These are phyloP conservation scores for Rynchops niger DNA, from an alignment of 2,113 vertebrate species.

Conservation along the genomic window DNA sequence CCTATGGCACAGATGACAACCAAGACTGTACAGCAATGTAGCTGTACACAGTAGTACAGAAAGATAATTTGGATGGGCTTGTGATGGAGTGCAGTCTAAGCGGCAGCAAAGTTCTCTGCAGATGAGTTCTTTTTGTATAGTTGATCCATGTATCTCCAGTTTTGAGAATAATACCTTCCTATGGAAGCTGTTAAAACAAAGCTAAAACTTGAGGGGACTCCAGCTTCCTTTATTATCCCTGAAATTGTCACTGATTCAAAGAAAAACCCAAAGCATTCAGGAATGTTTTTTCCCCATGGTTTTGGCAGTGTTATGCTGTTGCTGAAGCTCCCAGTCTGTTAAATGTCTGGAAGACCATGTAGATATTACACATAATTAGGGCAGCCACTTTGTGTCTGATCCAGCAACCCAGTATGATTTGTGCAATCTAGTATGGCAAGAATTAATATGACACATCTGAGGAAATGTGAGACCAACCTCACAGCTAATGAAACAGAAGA, in stretches of 20 bases:
- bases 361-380: conserved; percentile 34
- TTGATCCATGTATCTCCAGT: neutral
- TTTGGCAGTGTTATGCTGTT: neutral
- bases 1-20: neutral
- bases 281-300: neutral
- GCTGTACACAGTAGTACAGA: neutral
- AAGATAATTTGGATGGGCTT: neutral
- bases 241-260: neutral
- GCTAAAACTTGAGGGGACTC: neutral
- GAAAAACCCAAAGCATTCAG: neutral
- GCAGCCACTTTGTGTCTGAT: conserved; percentile 38
- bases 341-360: conserved; percentile 23
- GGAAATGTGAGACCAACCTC: conserved; percentile 49
- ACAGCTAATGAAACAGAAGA: conserved; percentile 32
- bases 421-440: conserved; percentile 45
- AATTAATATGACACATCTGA: conserved; percentile 50
- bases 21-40: neutral
- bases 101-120: neutral
- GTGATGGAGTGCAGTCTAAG: neutral
- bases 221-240: neutral
- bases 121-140: neutral
- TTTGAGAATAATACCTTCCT: neutral
- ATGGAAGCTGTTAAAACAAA: neutral
- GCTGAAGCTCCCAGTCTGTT: neutral
- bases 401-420: conserved; percentile 33